Evolutionary conservation across 2,797 vertebrate species (phyloP).

Genomic region (Pitangus sulphuratus): DNA sequence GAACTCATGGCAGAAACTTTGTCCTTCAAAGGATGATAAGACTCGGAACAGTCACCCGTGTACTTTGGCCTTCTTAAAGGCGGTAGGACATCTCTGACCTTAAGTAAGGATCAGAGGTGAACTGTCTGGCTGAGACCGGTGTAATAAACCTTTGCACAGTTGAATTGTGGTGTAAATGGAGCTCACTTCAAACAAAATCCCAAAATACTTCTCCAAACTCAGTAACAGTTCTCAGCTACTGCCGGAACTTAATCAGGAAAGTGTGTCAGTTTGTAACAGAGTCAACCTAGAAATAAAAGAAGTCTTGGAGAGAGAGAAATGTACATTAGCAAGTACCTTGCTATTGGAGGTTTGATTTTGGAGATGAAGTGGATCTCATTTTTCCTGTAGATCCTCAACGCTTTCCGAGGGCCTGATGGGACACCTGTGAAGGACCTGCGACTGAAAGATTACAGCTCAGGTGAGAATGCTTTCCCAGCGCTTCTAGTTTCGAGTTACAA

Average conservation of each 20-base stretch:
- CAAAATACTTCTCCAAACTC: not conserved
- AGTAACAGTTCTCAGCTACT: not conserved
- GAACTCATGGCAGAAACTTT: not conserved
- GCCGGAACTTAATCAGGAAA: not conserved
- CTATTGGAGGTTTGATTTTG: not conserved
- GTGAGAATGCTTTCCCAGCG: slow-evolving; percentile 68
- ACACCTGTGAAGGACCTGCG: slow-evolving; percentile 77
- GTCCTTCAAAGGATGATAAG: not conserved
- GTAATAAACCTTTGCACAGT: not conserved
- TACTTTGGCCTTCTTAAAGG: not conserved
- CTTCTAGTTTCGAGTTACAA: not conserved
- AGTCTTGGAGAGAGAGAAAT: not conserved
- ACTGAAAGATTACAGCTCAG: slow-evolving; percentile 80
- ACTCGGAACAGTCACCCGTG: not conserved
- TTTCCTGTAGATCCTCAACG: slow-evolving; percentile 76
- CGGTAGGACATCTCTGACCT: not conserved
- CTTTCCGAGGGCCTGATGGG: slow-evolving; percentile 76
- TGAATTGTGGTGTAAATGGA: not conserved
- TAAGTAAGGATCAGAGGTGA: not conserved
- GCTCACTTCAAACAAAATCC: not conserved
- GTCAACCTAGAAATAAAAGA: not conserved
- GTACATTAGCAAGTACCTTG: not conserved
- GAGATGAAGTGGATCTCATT: slow-evolving; percentile 9
- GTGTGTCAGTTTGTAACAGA: not conserved
- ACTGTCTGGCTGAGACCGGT: not conserved